phyloP scores from a whole-genome alignment of 1,140 invertebrate species.

The Agrypnia vestita region DNA sequence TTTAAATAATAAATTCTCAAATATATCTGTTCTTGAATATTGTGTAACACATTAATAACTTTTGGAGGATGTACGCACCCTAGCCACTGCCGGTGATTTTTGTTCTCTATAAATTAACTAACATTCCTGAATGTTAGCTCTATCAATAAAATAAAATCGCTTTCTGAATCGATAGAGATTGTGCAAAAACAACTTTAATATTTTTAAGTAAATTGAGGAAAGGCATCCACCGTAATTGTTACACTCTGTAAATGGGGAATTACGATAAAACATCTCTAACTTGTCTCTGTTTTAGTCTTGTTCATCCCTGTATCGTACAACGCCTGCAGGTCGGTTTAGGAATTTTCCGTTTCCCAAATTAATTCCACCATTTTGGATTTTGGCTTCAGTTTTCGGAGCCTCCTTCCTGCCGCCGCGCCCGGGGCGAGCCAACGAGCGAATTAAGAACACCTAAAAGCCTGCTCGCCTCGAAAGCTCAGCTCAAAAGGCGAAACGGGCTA shows the following conservation, averaged over 20 bases:
- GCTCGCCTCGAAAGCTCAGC: constrained; percentile 12
- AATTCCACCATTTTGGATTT: constrained; percentile 21
- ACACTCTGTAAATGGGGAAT: not conserved
- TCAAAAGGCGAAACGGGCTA: constrained; percentile 14
- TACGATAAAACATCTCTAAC: not conserved
- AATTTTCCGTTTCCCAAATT: constrained; percentile 28
- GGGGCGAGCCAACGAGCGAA: constrained; percentile 20
- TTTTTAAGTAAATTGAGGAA: no score
- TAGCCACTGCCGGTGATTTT: no score
- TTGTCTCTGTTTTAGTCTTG: not conserved
- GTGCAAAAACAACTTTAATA: no score
- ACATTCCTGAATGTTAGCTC: no score
- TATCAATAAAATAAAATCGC: no score
- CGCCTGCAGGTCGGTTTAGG: not conserved
- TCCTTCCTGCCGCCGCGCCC: not conserved
- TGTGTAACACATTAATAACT: no score
- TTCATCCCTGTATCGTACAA: not conserved
- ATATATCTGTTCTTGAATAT: no score
- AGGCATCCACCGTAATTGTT: no score
- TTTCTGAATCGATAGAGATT: no score
- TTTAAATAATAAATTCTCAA: no score
- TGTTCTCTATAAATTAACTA: no score
- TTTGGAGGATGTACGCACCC: no score
- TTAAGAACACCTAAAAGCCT: constrained; percentile 35
- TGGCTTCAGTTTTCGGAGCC: constrained; percentile 5